Evolutionary conservation across 2,888 invertebrate genomes (phyloP), one percentile per base, ranked within the genome.

Genomic region (Bombylius major): DNA sequence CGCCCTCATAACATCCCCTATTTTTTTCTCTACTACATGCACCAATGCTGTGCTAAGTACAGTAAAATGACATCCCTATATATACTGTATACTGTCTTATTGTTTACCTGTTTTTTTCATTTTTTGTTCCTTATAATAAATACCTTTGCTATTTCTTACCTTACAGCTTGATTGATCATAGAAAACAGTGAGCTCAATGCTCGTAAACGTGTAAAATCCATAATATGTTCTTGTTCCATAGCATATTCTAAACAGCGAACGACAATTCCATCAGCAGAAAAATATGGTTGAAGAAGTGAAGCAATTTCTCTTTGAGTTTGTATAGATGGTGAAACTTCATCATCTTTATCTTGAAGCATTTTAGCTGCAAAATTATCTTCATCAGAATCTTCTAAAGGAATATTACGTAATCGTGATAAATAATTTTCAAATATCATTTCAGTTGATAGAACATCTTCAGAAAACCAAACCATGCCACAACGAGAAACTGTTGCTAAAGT

Each of bases 391-490:
- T 94, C 94, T 59, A 94, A 71, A 0, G 93, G 89, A 66, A 91
- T 91, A 69, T 87, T 87, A 60, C 83, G 84, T 66, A 99, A 77
- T 57, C 89, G 83, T 64, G 87, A 77, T 67, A 99, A 79, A 75
- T 92, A 99, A 75, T 98, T 92, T 69, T 98, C 96, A 75, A 96
- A 97, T 65, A 98, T 89, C 99, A 99, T 99, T 75, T 98, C 98
- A 0, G 94, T 92, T 0, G 95, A 91, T 7, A 99, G 83, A 0
- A 99, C 97, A 73, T 99, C 98, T 72, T 99, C 98, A 11, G 95
- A 96, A 83, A 99, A 99, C 99, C 99, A 99, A 48, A 99, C 97
- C 99, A 99, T 99, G 62, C 99, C 99, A 72, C 99, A 99, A 74
- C 99, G 93, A 6, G 97, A 97, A 1, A 99, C 99, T 0, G 99